Base-by-base conservation (phyloP, 2,888 invertebrate genomes). In the Saturnia pavonia region DNA sequence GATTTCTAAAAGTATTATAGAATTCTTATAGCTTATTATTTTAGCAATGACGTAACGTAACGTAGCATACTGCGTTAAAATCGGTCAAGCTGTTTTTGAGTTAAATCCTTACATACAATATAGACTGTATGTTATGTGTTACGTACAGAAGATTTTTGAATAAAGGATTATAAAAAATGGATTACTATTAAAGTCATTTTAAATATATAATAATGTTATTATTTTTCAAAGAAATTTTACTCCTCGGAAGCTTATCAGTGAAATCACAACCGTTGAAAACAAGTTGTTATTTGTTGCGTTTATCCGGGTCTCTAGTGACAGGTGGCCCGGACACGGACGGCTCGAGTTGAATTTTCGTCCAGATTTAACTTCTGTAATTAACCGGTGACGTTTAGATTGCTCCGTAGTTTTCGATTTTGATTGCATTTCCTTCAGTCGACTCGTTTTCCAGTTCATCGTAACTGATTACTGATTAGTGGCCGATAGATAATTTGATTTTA, bases 231-330 rank as follows among this genome's bases (percentile, higher is more conserved):
- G 4, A 27, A 14, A 60, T 14, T 14, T 2, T 4, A 25, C 14
- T 27, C 57, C 2, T 27, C 57, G 11, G 1, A 14, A 25, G 14
- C 65, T 65, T 65, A 65, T 65, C 65, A 65, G 40, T 65, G n/a
- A 40, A 40, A 40, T 65, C 65, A 7, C n/a, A 40, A 40, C 40
- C 19, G 65, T 34, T 40, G n/a, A 67, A 65, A 65, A 40, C 40
- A 40, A 65, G 16, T 51, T 63, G 67, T 66, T 69, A 72, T 65
- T 73, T 70, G 73, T 73, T 72, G 72, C 73, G 67, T 27, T 73
- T 71, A 73, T 72, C 73, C 71, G 48, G 43, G 66, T 68, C 70
- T 68, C 67, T 43, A n/a, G 68, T 57, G 68, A 70, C 71, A 72
- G 71, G 72, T 71, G 69, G 70, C 45, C 45, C 57, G 57, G 57